Conservation (phyloP, 2,797 vertebrate genomes). For the Melopsittacus undulatus region DNA sequence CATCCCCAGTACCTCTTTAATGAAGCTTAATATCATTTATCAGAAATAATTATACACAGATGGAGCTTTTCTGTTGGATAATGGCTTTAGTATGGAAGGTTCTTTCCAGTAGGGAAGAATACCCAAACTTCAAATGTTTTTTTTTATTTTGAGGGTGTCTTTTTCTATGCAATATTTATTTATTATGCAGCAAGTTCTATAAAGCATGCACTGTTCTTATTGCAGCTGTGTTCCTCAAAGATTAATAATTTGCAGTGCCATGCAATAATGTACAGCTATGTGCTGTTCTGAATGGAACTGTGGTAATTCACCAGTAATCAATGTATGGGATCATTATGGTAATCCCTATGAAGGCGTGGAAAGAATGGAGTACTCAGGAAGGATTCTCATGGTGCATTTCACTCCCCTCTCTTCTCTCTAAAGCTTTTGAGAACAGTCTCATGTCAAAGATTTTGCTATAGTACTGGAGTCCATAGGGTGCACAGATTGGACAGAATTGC, state of each 20-base stretch:
- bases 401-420: not conserved
- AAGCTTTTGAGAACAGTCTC: not conserved
- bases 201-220: constrained; percentile 27
- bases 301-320: constrained; percentile 28
- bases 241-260: constrained; percentile 13
- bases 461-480: not conserved
- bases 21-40: constrained; percentile 73
- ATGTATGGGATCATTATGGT: constrained; percentile 12
- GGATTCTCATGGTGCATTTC: not conserved
- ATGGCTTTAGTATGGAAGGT: constrained; percentile 60
- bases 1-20: constrained; percentile 44
- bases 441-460: not conserved
- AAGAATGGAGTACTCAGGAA: not conserved
- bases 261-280: not conserved
- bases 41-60: constrained; percentile 77
- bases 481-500: not conserved
- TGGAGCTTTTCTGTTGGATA: constrained; percentile 72
- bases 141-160: constrained; percentile 62
- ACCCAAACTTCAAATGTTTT: constrained; percentile 66
- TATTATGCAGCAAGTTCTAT: constrained; percentile 55
- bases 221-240: constrained; percentile 43
- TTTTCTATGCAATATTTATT: constrained; percentile 47
- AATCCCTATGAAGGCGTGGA: constrained; percentile 24
- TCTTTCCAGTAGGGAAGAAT: constrained; percentile 71
- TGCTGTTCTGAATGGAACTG: constrained; percentile 15